Conservation (phyloP, 2,888 invertebrate species). For the Unio pictorum region DNA sequence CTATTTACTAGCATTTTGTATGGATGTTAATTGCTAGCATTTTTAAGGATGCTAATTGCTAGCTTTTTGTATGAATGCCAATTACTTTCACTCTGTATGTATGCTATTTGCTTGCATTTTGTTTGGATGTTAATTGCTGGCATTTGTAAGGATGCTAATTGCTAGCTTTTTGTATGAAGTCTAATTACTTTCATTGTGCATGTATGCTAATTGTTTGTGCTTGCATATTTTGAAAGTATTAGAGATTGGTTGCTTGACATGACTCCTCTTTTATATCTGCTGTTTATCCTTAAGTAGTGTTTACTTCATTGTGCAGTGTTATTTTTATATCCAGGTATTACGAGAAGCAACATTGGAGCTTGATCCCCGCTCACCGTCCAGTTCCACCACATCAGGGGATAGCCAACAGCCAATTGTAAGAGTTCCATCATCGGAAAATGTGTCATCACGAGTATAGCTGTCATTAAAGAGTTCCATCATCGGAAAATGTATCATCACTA, state of each 20-base stretch:
- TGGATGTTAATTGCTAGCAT: too few relatives aligned
- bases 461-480: slow-evolving; percentile 13
- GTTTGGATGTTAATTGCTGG: too few relatives aligned
- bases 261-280: not conserved
- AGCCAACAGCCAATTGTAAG: slow-evolving; percentile 32
- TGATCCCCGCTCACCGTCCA: slow-evolving; percentile 34
- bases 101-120: too few relatives aligned
- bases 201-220: too few relatives aligned
- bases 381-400: slow-evolving; percentile 34
- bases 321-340: slow-evolving; percentile 38
- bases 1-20: too few relatives aligned
- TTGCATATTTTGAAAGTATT: not conserved
- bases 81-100: too few relatives aligned
- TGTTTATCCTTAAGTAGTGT: not conserved
- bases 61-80: too few relatives aligned
- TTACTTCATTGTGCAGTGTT: too few relatives aligned
- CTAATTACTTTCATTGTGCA: too few relatives aligned
- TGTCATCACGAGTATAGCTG: slow-evolving; percentile 44
- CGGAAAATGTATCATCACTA: slow-evolving; percentile 41
- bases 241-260: not conserved
- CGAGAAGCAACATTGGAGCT: slow-evolving; percentile 50
- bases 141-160: too few relatives aligned
- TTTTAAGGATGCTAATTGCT: too few relatives aligned
- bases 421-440: slow-evolving; percentile 23
- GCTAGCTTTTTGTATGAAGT: too few relatives aligned